A percentile compares a stretch with the other conserved stretches of the same genome.
phyloP scores from a whole-genome alignment of 2,888 invertebrate species.

The Bombylius major region DNA sequence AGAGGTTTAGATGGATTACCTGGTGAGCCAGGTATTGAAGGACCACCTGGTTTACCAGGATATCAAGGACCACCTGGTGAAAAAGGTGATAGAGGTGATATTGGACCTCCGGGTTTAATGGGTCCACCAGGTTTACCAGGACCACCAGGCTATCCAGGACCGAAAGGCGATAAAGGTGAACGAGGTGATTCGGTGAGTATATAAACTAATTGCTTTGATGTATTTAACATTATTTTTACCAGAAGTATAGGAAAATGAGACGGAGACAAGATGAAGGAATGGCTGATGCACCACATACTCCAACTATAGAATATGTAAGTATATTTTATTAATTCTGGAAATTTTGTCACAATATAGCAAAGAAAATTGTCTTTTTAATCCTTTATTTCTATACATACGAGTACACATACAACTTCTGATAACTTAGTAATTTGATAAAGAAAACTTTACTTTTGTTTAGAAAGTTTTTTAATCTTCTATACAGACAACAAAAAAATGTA shows the following conservation, averaged over 20 bases:
- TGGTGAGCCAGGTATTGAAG: constrained; percentile 74
- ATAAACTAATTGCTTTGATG: neutral
- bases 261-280: constrained; percentile 37
- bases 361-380: neutral
- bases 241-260: constrained; percentile 38
- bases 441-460: neutral
- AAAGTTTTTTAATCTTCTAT: neutral
- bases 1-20: constrained; percentile 61
- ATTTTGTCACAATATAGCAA: neutral
- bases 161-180: constrained; percentile 83
- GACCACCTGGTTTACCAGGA: constrained; percentile 68
- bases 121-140: constrained; percentile 81
- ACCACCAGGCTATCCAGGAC: constrained; percentile 76
- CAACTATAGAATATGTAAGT: constrained; percentile 37
- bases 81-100: constrained; percentile 67
- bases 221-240: constrained; percentile 16
- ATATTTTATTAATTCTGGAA: neutral
- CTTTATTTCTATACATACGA: no score
- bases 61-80: constrained; percentile 76
- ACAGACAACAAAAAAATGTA: neutral
- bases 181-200: constrained; percentile 82
- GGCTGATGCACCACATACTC: constrained; percentile 36
- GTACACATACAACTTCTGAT: no score
- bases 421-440: no score
- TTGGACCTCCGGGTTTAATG: constrained; percentile 87